Conservation (phyloP, 2,888 invertebrate species). For the Pinctada fucata region DNA sequence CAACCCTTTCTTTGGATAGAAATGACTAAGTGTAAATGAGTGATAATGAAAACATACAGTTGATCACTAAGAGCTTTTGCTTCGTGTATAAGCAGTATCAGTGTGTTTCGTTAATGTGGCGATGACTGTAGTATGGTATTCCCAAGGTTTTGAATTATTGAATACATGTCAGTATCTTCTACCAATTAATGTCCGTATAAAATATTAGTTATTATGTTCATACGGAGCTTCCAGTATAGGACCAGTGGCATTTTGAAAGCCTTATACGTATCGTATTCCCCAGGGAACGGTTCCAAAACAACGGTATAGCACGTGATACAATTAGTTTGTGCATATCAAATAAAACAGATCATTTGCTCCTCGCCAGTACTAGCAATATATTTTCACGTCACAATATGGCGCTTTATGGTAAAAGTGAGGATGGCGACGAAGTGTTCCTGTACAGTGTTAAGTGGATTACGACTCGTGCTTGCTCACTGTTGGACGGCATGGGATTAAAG, state of each 20-base stretch:
- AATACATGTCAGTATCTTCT: neutral
- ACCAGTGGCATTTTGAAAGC: neutral
- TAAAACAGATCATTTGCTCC: slow-evolving; percentile 25
- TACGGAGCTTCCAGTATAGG: neutral
- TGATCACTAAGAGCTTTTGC: no score
- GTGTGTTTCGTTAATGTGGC: no score
- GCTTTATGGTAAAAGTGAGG: neutral
- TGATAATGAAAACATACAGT: no score
- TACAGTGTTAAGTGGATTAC: no score
- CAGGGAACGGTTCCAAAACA: slow-evolving; percentile 33
- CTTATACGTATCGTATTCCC: neutral
- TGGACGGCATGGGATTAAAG: no score
- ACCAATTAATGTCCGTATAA: slow-evolving; percentile 6
- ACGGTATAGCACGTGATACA: slow-evolving; percentile 28
- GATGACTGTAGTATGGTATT: neutral
- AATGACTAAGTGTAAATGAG: no score
- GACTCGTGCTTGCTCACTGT: no score
- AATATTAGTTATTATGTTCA: slow-evolving; percentile 12
- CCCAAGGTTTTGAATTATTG: neutral
- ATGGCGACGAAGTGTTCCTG: neutral
- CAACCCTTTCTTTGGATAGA: no score
- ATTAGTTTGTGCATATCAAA: slow-evolving; percentile 31
- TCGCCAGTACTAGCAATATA: slow-evolving; percentile 15
- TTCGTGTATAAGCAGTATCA: no score
- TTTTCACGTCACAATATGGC: slow-evolving; percentile 29